Base-by-base conservation (phyloP, 2,113 vertebrate species). In the Nansenia antarctica region DNA sequence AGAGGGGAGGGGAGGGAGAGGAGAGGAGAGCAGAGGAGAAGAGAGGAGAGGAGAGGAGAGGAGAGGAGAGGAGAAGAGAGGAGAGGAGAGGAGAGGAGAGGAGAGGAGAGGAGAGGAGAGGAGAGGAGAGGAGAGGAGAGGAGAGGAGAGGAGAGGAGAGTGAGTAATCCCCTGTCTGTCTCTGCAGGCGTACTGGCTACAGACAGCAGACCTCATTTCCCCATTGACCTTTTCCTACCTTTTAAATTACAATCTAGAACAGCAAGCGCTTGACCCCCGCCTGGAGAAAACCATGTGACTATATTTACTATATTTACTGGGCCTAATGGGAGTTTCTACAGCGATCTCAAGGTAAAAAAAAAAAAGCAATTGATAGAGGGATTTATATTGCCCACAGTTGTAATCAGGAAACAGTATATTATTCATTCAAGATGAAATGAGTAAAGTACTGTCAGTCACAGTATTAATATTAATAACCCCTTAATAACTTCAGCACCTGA, bases 191-290 rank as follows among this genome's bases (percentile, higher is more conserved):
- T 82, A 84, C 76, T 85, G 74, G 69, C 84, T 74, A 27, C 59
- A 75, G 86, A 81, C 81, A 31, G 74, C 54, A 27, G 69, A 78
- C 79, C 75, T 69, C 70, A 69, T 88, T 85, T 89, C 83, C 83
- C 88, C 82, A 88, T 87, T 91, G 90, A 91, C 88, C 90, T 91
- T 90, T 91, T 80, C 76, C 82, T 81, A 76, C 64, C 80, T 87
- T 89, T 89, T 79, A 85, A 79, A 88, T 87, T 73, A 87, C 85
- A 87, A 81, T 88, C 87, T 83, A 85, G 85, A 88, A 81, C 80
- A 84, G 82, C 76, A 72, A 75, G 74, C 83, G 86, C 80, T 81
- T 82, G 79, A 68, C 77, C 81, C 77, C 82, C 85, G 82, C 86
- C 89, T 83, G 82, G 73, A 65, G 62, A 57, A 71, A 77, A 89